These are phyloP conservation scores for Troides oblongomaculatus DNA, from an alignment of 2,888 invertebrate species.

Conservation along the genomic window DNA sequence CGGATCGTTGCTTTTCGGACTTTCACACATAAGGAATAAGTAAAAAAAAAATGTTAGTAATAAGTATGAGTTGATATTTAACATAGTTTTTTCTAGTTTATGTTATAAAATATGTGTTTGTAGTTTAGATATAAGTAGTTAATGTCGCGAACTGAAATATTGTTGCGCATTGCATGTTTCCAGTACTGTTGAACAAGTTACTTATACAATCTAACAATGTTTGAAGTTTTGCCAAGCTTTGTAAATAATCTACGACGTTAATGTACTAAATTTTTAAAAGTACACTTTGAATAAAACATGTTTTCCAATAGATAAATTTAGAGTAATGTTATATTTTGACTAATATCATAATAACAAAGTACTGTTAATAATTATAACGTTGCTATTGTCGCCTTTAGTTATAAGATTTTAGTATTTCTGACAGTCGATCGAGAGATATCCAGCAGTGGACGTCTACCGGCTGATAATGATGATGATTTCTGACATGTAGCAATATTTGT, in stretches of 20 bases:
- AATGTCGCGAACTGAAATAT: slow-evolving; percentile 14
- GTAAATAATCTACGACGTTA: slow-evolving; percentile 9
- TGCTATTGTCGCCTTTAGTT: too few species aligned
- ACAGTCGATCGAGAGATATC: too few species aligned
- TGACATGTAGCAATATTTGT: too few species aligned
- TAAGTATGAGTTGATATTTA: too few species aligned
- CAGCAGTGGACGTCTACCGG: too few species aligned
- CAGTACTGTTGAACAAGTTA: slow-evolving; percentile 9
- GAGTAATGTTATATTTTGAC: not conserved
- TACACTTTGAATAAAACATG: not conserved
- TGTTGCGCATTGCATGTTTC: slow-evolving; percentile 19
- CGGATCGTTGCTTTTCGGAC: too few species aligned
- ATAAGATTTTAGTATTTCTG: too few species aligned
- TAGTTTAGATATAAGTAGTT: not conserved
- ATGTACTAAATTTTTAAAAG: not conserved
- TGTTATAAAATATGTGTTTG: not conserved
- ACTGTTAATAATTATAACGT: too few species aligned
- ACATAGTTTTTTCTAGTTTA: not conserved
- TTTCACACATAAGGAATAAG: too few species aligned
- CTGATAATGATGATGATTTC: too few species aligned
- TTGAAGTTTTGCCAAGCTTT: slow-evolving; percentile 15
- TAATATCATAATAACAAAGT: not conserved
- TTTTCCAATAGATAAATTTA: not conserved
- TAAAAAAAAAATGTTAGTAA: too few species aligned
- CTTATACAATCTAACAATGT: slow-evolving; percentile 1